Percentiles rank a stretch among this genome's conserved stretches.
phyloP scores from a whole-genome alignment of 2,888 invertebrate genomes.

The Temnothorax unifasciatus region DNA sequence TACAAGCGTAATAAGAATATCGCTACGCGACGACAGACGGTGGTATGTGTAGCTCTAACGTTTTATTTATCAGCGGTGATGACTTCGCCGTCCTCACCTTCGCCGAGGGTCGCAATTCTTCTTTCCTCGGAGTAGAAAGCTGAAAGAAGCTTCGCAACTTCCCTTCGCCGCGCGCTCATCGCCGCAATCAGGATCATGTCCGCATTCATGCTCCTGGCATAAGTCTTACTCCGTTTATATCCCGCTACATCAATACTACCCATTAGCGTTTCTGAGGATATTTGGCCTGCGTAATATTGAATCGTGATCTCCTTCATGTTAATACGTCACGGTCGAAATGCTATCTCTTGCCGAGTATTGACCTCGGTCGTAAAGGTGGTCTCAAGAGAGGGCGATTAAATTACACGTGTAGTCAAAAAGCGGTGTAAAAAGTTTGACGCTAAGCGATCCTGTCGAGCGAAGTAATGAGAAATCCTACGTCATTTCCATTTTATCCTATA shows the following conservation, averaged over 20 bases:
- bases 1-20: slow-evolving; percentile 77
- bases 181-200: slow-evolving; percentile 63
- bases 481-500: neutral
- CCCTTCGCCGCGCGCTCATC: slow-evolving; percentile 45
- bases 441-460: neutral
- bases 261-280: slow-evolving; percentile 31
- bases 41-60: slow-evolving; percentile 78
- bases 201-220: slow-evolving; percentile 1
- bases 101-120: slow-evolving; percentile 65
- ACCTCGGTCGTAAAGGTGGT: neutral
- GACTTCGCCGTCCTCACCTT: slow-evolving; percentile 78
- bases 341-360: neutral
- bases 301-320: slow-evolving; percentile 9
- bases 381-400: slow-evolving; percentile 27
- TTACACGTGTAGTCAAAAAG: slow-evolving; percentile 14
- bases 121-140: slow-evolving; percentile 61
- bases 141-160: slow-evolving; percentile 62
- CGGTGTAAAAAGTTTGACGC: neutral
- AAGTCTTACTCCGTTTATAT: neutral
- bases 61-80: slow-evolving; percentile 85
- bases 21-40: slow-evolving; percentile 73
- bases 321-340: neutral
- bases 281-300: slow-evolving; percentile 21
- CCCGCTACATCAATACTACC: neutral
- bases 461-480: slow-evolving; percentile 15